Percentiles rank a stretch among this genome's conserved stretches.
Evolutionary conservation across 2,113 vertebrate genomes (phyloP).

Genomic region (Muntiacus reevesi): DNA sequence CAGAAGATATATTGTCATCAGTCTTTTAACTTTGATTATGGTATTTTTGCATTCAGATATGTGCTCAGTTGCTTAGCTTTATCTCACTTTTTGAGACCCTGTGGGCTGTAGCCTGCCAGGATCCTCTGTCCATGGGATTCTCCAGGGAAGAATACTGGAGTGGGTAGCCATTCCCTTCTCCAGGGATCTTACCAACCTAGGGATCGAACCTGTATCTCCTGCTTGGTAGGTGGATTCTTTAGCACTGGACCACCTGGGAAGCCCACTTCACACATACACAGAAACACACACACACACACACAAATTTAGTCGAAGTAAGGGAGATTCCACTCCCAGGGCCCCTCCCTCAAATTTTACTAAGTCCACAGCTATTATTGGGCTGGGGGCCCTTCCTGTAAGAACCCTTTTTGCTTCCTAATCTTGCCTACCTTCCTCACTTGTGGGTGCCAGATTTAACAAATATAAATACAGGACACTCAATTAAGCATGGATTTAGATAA

Average conservation of each 20-base stretch:
- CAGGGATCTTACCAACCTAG: background rate
- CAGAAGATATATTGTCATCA: background rate
- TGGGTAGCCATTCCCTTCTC: background rate
- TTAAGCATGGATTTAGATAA: background rate
- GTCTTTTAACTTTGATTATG: background rate
- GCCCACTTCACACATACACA: background rate
- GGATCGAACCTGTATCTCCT: background rate
- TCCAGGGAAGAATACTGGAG: background rate
- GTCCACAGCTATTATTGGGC: background rate
- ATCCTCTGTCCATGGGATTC: background rate
- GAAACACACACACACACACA: background rate
- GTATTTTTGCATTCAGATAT: background rate
- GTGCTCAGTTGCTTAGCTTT: background rate
- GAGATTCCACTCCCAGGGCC: background rate
- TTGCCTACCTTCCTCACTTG: background rate
- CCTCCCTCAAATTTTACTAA: background rate
- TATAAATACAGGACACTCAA: background rate
- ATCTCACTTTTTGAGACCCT: background rate
- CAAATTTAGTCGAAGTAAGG: no score
- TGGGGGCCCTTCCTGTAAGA: background rate
- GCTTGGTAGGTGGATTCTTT: background rate
- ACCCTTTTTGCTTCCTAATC: background rate
- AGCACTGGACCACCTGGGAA: background rate
- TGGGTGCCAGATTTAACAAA: background rate
- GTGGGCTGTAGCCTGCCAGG: background rate